Percentiles rank a stretch among this genome's conserved stretches.
Evolutionary conservation across 2,888 invertebrate genomes (phyloP).

Genomic region (Eupeodes latifasciatus): DNA sequence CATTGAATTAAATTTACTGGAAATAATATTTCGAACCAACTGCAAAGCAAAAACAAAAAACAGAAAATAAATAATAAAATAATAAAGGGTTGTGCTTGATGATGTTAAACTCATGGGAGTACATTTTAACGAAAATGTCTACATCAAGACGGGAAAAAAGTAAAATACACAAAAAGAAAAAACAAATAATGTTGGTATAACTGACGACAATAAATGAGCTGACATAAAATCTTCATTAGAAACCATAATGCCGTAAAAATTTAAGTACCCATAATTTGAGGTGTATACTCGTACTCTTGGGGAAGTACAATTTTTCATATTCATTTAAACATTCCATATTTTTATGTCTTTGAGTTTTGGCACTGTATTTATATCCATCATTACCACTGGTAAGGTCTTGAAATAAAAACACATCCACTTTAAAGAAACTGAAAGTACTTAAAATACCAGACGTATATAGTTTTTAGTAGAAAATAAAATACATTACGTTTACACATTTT

Average conservation of each 20-base stretch:
- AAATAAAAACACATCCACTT: not conserved
- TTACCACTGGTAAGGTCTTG: not conserved
- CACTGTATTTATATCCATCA: not conserved
- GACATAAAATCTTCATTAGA: constrained; percentile 46
- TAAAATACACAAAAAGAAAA: not conserved
- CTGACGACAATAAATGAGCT: constrained; percentile 34
- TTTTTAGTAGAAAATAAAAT: too few species aligned
- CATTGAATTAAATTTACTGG: constrained; percentile 49
- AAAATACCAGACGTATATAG: too few species aligned
- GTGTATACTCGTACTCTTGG: constrained; percentile 22
- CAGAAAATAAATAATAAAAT: not conserved
- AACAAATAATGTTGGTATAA: constrained; percentile 6
- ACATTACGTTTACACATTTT: too few species aligned
- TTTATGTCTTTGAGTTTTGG: not conserved
- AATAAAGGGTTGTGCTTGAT: constrained; percentile 24
- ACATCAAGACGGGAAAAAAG: not conserved
- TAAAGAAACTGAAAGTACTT: not conserved
- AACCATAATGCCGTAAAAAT: constrained; percentile 32
- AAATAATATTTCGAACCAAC: constrained; percentile 6
- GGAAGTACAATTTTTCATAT: constrained; percentile 25
- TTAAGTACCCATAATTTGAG: constrained; percentile 42
- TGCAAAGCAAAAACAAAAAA: not conserved
- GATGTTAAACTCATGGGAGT: constrained; percentile 21
- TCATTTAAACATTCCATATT: not conserved
- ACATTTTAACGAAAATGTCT: constrained; percentile 28